These are phyloP conservation scores for Prionace glauca DNA, from an alignment of 2,797 vertebrate genomes.

Conservation along the genomic window DNA sequence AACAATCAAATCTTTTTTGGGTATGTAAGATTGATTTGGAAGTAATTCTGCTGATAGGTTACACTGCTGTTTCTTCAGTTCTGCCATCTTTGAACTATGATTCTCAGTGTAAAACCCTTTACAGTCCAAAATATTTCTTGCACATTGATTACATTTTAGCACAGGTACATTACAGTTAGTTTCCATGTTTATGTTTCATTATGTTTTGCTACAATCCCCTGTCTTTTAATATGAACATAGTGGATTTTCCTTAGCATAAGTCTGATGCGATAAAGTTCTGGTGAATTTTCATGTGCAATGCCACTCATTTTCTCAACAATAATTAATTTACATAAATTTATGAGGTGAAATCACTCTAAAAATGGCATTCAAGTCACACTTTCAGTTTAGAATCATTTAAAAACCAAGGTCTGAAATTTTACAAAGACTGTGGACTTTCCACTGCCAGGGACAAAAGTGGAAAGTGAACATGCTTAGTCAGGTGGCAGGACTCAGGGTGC, in stretches of 20 bases:
- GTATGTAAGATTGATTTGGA: background rate
- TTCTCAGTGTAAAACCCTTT: background rate
- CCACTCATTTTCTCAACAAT: background rate
- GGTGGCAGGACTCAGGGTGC: background rate
- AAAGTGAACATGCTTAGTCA: background rate
- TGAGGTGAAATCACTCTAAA: background rate
- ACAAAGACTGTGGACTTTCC: background rate
- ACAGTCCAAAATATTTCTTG: background rate
- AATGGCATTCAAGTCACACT: background rate
- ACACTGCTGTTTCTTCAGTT: background rate
- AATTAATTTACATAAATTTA: background rate
- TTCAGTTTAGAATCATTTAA: background rate
- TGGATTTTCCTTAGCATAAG: background rate
- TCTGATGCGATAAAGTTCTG: background rate
- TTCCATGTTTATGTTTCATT: background rate
- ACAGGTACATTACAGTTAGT: background rate
- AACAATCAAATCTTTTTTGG: background rate
- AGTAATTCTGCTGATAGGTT: background rate
- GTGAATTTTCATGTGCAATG: background rate
- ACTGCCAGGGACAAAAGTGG: background rate
- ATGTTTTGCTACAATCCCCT: background rate
- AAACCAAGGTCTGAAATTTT: background rate
- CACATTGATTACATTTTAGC: background rate
- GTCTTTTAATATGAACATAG: background rate
- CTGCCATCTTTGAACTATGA: background rate